Evolutionary conservation across 2,797 vertebrate species (phyloP).

Genomic region (Emys orbicularis): DNA sequence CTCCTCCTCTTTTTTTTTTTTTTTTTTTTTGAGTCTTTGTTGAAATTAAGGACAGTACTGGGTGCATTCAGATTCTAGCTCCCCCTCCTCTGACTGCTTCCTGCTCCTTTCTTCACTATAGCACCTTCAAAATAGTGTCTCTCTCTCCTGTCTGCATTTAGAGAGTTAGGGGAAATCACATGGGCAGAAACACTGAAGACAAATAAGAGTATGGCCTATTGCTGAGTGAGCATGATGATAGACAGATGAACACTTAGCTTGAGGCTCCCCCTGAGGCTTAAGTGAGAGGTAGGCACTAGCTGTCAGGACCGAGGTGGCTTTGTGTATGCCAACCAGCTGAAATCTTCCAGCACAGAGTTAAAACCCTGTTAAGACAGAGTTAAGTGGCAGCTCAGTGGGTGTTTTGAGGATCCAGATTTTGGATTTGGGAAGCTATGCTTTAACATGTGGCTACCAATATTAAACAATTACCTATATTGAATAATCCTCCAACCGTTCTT

Average conservation of each 20-base stretch:
- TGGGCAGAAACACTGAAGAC: neutral
- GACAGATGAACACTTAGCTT: neutral
- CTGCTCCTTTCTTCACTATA: neutral
- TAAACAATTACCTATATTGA: neutral
- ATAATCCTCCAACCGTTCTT: neutral
- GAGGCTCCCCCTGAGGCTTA: neutral
- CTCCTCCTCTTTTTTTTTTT: no score
- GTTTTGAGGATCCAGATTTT: neutral
- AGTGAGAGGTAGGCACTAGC: neutral
- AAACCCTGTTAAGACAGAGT: neutral
- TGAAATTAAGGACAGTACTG: neutral
- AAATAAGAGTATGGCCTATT: fast-evolving
- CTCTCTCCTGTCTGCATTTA: neutral
- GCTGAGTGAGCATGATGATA: neutral
- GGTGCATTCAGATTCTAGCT: neutral
- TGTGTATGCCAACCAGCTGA: neutral
- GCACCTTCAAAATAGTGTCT: neutral
- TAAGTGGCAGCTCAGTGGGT: neutral
- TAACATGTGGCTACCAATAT: neutral
- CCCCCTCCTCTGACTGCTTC: neutral
- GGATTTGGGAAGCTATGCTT: fast-evolving
- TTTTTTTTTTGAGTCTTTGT: neutral
- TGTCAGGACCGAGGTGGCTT: neutral
- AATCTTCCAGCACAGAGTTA: neutral
- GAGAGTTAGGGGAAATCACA: neutral